Percentiles rank a stretch among this genome's conserved stretches.
Evolutionary conservation across 2,888 invertebrate genomes (phyloP).

Genomic region (Polyommatus icarus): DNA sequence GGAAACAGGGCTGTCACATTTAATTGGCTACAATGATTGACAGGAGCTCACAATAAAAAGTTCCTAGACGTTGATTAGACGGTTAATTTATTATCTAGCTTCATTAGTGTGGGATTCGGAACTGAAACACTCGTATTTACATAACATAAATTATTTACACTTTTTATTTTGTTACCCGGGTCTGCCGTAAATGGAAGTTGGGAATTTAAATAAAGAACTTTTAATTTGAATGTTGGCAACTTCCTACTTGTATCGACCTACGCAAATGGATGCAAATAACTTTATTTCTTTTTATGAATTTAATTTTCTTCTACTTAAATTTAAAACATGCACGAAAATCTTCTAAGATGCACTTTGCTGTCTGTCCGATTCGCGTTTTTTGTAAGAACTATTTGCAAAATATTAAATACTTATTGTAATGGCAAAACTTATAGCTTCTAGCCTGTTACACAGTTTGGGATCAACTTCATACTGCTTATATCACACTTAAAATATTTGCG

Average conservation of each 20-base stretch:
- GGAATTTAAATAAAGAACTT: neutral
- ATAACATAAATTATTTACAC: constrained; percentile 23
- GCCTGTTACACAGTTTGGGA: too few species aligned
- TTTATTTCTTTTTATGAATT: neutral
- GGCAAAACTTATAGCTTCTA: too few species aligned
- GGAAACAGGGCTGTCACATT: constrained; percentile 24
- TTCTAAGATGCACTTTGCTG: too few species aligned
- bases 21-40: constrained; percentile 29
- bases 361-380: too few species aligned
- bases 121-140: neutral
- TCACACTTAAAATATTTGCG: too few species aligned
- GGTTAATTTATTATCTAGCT: constrained; percentile 35
- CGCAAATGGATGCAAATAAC: neutral
- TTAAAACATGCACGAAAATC: too few species aligned
- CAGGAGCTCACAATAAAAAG: constrained; percentile 39
- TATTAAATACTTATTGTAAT: too few species aligned
- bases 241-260: neutral
- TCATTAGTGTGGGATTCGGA: constrained; percentile 33
- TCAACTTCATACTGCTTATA: too few species aligned
- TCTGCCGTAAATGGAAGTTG: neutral
- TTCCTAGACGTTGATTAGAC: constrained; percentile 33
- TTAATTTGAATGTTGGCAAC: constrained; percentile 6
- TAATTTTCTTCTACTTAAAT: too few species aligned
- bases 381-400: too few species aligned
- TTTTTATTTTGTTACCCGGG: constrained; percentile 16